Evolutionary conservation across 2,113 vertebrate species (phyloP).

Genomic region (Solea solea): DNA sequence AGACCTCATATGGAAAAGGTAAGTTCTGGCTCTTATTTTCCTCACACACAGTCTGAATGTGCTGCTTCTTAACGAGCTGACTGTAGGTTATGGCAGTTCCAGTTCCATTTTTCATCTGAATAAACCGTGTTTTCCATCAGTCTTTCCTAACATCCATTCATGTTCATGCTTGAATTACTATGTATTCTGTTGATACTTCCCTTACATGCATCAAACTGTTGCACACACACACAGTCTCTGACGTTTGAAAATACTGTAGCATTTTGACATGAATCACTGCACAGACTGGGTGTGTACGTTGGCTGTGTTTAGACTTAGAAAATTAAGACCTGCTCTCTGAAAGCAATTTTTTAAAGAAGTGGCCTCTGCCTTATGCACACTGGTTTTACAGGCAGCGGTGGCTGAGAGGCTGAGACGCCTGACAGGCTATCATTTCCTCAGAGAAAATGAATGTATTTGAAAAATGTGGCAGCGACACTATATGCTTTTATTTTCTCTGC

Average conservation of each 20-base stretch:
- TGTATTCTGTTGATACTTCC: background rate
- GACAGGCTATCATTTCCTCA: constrained; percentile 66
- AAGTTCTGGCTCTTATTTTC: too few species aligned
- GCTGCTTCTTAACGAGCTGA: too few species aligned
- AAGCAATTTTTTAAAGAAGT: constrained; percentile 24
- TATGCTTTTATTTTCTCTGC: constrained; percentile 56
- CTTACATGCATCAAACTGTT: too few species aligned
- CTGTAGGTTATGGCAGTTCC: too few species aligned
- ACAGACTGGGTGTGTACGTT: constrained; percentile 28
- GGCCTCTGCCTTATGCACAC: constrained; percentile 11
- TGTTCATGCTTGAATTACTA: background rate
- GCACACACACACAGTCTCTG: background rate
- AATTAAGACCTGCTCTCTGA: constrained; percentile 46
- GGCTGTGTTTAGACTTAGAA: constrained; percentile 47
- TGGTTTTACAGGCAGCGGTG: constrained; percentile 44
- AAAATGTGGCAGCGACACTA: constrained; percentile 51
- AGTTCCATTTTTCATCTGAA: constrained; percentile 8
- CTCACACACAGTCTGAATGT: too few species aligned
- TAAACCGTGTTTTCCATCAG: background rate
- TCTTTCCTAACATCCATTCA: background rate
- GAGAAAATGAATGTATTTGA: constrained; percentile 67
- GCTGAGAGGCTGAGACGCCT: constrained; percentile 46
- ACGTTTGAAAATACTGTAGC: constrained; percentile 19
- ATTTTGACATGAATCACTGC: constrained; percentile 36
- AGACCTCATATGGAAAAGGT: too few species aligned